Conservation (phyloP, 2,113 vertebrate species). For the Podarcis raffonei region DNA sequence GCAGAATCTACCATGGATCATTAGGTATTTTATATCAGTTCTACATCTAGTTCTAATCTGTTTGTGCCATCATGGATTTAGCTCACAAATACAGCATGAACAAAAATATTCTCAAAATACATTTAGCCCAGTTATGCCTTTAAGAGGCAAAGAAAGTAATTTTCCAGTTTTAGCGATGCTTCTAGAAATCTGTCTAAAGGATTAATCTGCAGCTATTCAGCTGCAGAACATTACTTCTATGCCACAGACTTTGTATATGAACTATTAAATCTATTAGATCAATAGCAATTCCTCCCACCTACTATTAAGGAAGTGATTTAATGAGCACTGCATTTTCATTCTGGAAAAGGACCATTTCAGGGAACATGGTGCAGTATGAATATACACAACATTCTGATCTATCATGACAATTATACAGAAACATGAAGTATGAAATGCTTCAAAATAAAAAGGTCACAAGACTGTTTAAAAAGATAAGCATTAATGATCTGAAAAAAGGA, state of each 20-base stretch:
- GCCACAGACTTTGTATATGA: constrained; percentile 67
- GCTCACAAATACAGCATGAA: constrained; percentile 57
- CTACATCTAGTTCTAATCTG: constrained; percentile 58
- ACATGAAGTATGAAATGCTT: constrained; percentile 38
- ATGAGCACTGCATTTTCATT: constrained; percentile 58
- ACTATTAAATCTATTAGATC: constrained; percentile 73
- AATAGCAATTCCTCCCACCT: constrained; percentile 65
- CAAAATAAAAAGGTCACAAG: constrained; percentile 46
- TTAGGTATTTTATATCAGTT: constrained; percentile 54
- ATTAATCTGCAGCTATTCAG: constrained; percentile 68
- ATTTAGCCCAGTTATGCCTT: constrained; percentile 66
- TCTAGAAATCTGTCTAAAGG: constrained; percentile 70
- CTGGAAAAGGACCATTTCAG: constrained; percentile 57
- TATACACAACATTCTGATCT: constrained; percentile 36
- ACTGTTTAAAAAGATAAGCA: constrained; percentile 46
- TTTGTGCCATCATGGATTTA: constrained; percentile 60
- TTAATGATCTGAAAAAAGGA: background rate
- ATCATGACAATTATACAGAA: constrained; percentile 38
- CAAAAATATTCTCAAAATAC: constrained; percentile 62
- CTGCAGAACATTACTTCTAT: constrained; percentile 73
- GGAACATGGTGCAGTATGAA: constrained; percentile 44
- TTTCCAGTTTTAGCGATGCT: constrained; percentile 72
- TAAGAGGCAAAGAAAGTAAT: constrained; percentile 67
- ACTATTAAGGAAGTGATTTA: constrained; percentile 68
- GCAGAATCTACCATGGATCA: constrained; percentile 44